Percentiles rank a stretch among this genome's conserved stretches.
Conservation (phyloP, 2,888 invertebrate genomes). For the Drosophila dives region DNA sequence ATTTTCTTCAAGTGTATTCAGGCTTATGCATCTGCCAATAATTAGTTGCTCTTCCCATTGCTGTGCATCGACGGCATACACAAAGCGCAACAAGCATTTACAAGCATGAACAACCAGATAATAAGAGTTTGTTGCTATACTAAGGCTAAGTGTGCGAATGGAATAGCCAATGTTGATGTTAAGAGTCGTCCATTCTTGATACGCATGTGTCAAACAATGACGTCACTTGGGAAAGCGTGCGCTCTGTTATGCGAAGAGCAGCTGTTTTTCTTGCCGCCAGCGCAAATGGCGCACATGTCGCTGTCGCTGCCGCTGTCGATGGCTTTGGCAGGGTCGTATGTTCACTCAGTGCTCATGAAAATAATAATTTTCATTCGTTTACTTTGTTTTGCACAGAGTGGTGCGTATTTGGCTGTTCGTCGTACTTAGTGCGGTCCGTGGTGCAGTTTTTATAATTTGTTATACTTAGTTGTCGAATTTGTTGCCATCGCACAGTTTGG, state of each 20-base stretch:
- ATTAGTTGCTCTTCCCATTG: background rate
- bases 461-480: constrained; percentile 8
- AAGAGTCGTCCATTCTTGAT: constrained; percentile 20
- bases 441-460: constrained; percentile 22
- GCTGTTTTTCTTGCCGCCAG: constrained; percentile 60
- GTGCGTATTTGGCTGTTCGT: constrained; percentile 26
- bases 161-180: constrained; percentile 22
- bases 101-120: constrained; percentile 21
- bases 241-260: constrained; percentile 49
- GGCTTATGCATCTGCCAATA: background rate
- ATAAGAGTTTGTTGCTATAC: constrained; percentile 44
- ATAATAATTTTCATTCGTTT: constrained; percentile 70
- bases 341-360: constrained; percentile 27
- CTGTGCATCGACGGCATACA: constrained; percentile 1
- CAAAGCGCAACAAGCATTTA: constrained; percentile 74
- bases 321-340: constrained; percentile 10
- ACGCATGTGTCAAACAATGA: constrained; percentile 69
- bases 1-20: background rate
- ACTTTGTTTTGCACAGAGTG: constrained; percentile 52
- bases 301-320: constrained; percentile 12
- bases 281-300: constrained; percentile 38
- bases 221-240: constrained; percentile 69
- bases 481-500: constrained; percentile 35
- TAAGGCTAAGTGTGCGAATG: constrained; percentile 18
- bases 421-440: constrained; percentile 6